These are phyloP conservation scores for Gobio gobio DNA, from an alignment of 2,113 vertebrate genomes.

Conservation along the genomic window DNA sequence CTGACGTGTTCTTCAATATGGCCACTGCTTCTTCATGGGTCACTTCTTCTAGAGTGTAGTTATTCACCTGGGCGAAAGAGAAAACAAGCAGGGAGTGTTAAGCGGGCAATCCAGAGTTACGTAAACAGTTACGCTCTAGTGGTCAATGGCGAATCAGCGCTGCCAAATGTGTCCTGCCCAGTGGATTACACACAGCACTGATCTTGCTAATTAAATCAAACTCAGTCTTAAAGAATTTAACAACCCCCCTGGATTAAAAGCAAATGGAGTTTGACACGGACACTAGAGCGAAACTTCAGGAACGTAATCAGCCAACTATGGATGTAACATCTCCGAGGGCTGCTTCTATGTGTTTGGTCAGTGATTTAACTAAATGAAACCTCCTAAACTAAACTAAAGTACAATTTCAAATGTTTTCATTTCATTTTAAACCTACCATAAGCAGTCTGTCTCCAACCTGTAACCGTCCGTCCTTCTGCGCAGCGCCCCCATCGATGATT, in stretches of 20 bases:
- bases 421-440: conserved; percentile 81
- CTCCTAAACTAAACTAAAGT: too few relatives aligned
- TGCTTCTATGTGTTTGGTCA: not conserved
- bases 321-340: not conserved
- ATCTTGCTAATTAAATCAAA: conserved; percentile 50
- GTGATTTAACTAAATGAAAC: not conserved
- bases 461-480: conserved; percentile 88
- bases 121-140: conserved; percentile 33
- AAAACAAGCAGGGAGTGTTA: conserved; percentile 14
- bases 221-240: conserved; percentile 48
- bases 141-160: conserved; percentile 42
- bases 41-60: conserved; percentile 96
- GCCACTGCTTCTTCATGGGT: conserved; percentile 97
- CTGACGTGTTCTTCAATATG: conserved; percentile 95
- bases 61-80: conserved; percentile 84
- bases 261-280: conserved; percentile 28
- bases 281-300: conserved; percentile 7
- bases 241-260: conserved; percentile 21
- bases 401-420: too few relatives aligned
- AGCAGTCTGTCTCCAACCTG: conserved; percentile 94
- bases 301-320: conserved; percentile 6
- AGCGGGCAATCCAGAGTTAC: conserved; percentile 12
- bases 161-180: conserved; percentile 44
- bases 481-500: conserved; percentile 95
- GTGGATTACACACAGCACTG: conserved; percentile 47